Conservation (phyloP, 2,113 vertebrate genomes). For the Tor tambroides region DNA sequence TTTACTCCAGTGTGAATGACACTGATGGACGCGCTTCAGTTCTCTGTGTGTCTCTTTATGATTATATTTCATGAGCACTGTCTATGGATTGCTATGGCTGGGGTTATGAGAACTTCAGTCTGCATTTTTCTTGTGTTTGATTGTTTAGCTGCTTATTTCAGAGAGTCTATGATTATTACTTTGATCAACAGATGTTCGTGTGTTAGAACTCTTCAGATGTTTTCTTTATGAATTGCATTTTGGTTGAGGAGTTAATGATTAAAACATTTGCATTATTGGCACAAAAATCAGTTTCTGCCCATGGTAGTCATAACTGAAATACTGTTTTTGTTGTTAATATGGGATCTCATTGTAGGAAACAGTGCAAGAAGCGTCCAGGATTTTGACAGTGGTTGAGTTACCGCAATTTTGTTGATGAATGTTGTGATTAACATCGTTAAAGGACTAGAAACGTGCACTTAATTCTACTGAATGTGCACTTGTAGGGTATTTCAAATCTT, state of each 20-base stretch:
- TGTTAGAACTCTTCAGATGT: neutral
- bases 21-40: neutral
- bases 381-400: neutral
- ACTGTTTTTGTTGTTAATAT: neutral
- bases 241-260: neutral
- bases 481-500: neutral
- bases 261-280: neutral
- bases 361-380: neutral
- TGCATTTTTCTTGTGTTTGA: neutral
- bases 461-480: neutral
- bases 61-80: neutral
- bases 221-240: neutral
- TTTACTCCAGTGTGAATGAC: neutral
- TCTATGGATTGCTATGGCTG: neutral
- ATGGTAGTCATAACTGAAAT: neutral
- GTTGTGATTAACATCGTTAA: neutral
- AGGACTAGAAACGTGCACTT: neutral
- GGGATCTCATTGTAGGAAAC: neutral
- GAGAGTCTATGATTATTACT: too few species aligned
- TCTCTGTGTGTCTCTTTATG: too few species aligned
- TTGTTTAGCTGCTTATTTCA: neutral
- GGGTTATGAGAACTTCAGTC: neutral
- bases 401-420: neutral
- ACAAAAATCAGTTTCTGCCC: neutral
- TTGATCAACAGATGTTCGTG: neutral